phyloP scores from a whole-genome alignment of 2,113 vertebrate species.

The Misgurnus anguillicaudatus region DNA sequence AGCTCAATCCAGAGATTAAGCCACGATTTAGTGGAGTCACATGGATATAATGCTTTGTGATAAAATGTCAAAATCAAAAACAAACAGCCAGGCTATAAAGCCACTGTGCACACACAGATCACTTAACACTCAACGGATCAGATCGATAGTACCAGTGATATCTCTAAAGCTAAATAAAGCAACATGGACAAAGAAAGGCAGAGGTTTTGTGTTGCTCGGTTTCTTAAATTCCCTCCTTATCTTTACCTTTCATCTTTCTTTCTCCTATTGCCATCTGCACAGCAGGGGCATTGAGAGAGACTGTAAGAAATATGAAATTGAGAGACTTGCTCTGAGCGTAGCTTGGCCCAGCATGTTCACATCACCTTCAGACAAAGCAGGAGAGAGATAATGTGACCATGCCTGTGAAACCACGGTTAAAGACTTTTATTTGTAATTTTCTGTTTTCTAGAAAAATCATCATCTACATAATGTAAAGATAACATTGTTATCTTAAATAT shows the following conservation, averaged over 20 bases:
- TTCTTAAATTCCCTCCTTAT: not conserved
- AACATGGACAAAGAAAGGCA: not conserved
- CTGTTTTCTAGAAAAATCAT: too few species aligned
- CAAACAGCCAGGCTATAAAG: not conserved
- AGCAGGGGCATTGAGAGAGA: not conserved
- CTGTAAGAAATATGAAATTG: not conserved
- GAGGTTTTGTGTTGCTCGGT: not conserved
- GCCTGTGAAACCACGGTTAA: not conserved
- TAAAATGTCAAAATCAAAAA: not conserved
- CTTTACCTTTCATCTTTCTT: not conserved
- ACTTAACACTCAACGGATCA: not conserved
- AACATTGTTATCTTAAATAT: too few species aligned
- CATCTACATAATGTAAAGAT: too few species aligned
- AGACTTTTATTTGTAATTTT: too few species aligned
- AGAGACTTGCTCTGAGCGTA: too few species aligned
- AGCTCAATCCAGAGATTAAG: conserved; percentile 12
- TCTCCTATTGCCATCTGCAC: too few species aligned
- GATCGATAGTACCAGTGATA: not conserved
- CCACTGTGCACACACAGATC: not conserved
- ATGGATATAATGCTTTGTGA: conserved; percentile 10
- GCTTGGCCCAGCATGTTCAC: not conserved
- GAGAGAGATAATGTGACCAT: not conserved
- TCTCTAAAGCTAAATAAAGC: not conserved
- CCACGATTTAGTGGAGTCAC: not conserved
- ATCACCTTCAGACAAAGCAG: not conserved